Base-by-base conservation (phyloP, 2,888 invertebrate genomes). In the Thymelicus acteon region DNA sequence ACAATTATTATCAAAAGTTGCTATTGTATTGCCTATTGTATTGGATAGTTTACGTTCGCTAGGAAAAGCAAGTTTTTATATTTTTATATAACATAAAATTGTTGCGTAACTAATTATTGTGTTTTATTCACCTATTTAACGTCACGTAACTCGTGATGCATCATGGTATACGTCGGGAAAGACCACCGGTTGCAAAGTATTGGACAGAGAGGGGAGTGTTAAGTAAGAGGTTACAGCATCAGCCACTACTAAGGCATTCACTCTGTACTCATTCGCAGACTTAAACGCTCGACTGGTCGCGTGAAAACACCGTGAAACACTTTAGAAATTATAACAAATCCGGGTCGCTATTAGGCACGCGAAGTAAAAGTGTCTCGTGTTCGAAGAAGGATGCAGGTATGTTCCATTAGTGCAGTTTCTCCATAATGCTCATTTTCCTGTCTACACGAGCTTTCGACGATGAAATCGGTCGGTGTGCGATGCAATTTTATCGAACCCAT, bases 181-280 rank as follows among this genome's bases (percentile, higher is more conserved):
- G 60, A 62, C 72, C 68, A 61, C 60, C 70, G 54, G 63, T 60
- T 58, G 69, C 67, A 44, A 48, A 62, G 31, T 72, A 31, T 65
- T 65, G 24, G 52, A 48, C 44, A 72, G 75, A 79, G 83, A 77
- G 83, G 85, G 82, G 81, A 77, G 75, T 80, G 88, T 93, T 93
- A 90, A 90, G 92, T 93, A 93, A 93, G 92, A 89, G 86, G 91
- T 93, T 93, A 92, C 89, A 84, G 87, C 90, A 92, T 85, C 78
- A 79, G 71, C 62, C 77, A 76, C 73, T 74, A 81, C 77, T 77
- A 79, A 82, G 86, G 83, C 92, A 92, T 85, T 92, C 91, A 82
- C 89, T 80, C 76, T 72, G 73, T 57, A 83, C 77, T 79, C 82
- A 83, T 82, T 81, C 89, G 85, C 78, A 78, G 82, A 73, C 79